phyloP scores from a whole-genome alignment of 2,113 vertebrate species.

The Xenopus borealis region DNA sequence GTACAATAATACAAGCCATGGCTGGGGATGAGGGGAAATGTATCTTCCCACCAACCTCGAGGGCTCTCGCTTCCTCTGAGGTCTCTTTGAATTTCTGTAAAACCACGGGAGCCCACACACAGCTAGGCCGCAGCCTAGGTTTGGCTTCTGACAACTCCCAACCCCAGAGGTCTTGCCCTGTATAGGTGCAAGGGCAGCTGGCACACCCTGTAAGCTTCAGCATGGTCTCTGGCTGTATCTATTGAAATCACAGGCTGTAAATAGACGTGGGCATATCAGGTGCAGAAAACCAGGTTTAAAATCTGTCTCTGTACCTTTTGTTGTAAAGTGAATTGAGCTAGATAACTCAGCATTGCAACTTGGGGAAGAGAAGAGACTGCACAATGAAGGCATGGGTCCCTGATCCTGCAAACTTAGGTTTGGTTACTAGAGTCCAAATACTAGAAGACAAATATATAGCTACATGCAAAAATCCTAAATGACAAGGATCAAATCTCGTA shows the following conservation, averaged over 20 bases:
- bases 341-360: too few species aligned
- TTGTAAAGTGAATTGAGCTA: too few species aligned
- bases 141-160: constrained; percentile 38
- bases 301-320: background rate
- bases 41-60: constrained; percentile 34
- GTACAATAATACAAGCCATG: constrained; percentile 37
- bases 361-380: too few species aligned
- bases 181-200: constrained; percentile 18
- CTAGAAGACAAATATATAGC: too few species aligned
- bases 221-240: constrained; percentile 19
- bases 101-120: constrained; percentile 42
- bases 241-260: constrained; percentile 31
- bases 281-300: constrained; percentile 10
- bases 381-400: too few species aligned
- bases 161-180: constrained; percentile 8
- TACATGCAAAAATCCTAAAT: too few species aligned
- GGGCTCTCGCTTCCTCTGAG: constrained; percentile 41
- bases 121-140: constrained; percentile 26
- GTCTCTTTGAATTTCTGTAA: constrained; percentile 43
- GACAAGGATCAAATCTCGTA: too few species aligned
- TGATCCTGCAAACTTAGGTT: too few species aligned
- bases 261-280: constrained; percentile 26
- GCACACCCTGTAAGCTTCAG: constrained; percentile 25
- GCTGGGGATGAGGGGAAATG: constrained; percentile 33
- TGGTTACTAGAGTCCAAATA: too few species aligned